Conservation (phyloP, 2,888 invertebrate species). For the Eurois occulta region DNA sequence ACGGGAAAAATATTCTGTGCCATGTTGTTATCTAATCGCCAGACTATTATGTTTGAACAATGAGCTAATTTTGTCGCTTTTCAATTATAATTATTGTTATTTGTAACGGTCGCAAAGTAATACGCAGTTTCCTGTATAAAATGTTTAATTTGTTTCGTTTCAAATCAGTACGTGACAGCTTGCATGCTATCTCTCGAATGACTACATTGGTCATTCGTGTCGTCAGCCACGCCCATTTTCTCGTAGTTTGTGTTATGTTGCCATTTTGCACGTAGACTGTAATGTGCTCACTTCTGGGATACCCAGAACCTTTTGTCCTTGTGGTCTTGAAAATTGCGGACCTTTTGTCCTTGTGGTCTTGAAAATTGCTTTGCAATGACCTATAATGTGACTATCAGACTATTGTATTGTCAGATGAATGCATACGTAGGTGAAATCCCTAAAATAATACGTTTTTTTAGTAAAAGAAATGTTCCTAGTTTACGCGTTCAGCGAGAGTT, state of each 20-base stretch:
- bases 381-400: too few relatives aligned
- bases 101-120: background rate
- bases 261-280: too few relatives aligned
- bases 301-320: too few relatives aligned
- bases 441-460: background rate
- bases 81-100: slow-evolving; percentile 11
- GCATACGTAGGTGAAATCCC: background rate
- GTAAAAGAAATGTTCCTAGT: background rate
- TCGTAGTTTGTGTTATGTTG: too few relatives aligned
- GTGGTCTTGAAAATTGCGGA: too few relatives aligned
- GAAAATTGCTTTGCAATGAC: too few relatives aligned
- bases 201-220: too few relatives aligned
- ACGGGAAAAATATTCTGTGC: slow-evolving; percentile 20
- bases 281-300: too few relatives aligned
- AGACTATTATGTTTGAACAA: slow-evolving; percentile 18
- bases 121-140: slow-evolving; percentile 14
- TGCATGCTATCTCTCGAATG: background rate
- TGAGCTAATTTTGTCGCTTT: slow-evolving; percentile 29
- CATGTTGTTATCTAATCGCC: slow-evolving; percentile 27
- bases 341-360: too few relatives aligned
- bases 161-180: background rate
- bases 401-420: too few relatives aligned
- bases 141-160: background rate
- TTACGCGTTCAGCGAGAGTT: slow-evolving; percentile 12
- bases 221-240: too few relatives aligned